These are phyloP conservation scores for Abramis brama DNA, from an alignment of 2,113 vertebrate species.

Conservation along the genomic window DNA sequence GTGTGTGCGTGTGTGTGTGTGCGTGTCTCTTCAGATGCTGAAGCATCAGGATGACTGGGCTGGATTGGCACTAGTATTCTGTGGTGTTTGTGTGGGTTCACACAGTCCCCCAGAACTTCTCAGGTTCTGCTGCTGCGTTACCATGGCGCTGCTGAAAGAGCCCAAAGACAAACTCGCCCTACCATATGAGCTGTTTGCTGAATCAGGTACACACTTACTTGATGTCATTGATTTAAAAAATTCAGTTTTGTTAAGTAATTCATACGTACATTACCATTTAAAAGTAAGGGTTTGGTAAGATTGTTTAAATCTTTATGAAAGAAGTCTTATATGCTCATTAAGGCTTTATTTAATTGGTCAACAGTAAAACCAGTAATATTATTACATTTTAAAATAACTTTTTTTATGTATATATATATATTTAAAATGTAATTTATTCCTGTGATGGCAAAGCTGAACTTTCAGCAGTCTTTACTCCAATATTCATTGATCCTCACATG, in stretches of 20 bases:
- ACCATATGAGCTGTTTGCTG: slow-evolving; percentile 87
- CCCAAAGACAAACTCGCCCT: slow-evolving; percentile 75
- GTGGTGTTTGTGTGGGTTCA: slow-evolving; percentile 70
- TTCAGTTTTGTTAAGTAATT: not conserved
- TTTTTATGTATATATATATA: too few relatives aligned
- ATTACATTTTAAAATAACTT: too few relatives aligned
- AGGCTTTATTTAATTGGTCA: too few relatives aligned
- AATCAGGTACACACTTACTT: slow-evolving; percentile 70
- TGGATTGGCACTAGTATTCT: slow-evolving; percentile 81
- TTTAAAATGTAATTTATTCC: too few relatives aligned
- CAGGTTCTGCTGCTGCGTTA: slow-evolving; percentile 77
- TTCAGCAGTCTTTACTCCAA: too few relatives aligned
- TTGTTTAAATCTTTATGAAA: not conserved
- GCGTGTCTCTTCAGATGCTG: slow-evolving; percentile 75
- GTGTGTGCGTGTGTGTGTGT: too few relatives aligned
- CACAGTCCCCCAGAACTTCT: slow-evolving; percentile 78
- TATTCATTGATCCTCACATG: too few relatives aligned
- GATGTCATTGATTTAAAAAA: too few relatives aligned
- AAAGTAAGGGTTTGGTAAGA: not conserved
- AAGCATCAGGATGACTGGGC: slow-evolving; percentile 85
- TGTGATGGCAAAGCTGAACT: too few relatives aligned
- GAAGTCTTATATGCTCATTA: too few relatives aligned
- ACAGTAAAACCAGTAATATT: too few relatives aligned
- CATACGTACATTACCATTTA: not conserved
- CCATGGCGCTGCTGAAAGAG: slow-evolving; percentile 78